Base-by-base conservation (phyloP, 2,888 invertebrate genomes). In the Linnaemya tessellans region DNA sequence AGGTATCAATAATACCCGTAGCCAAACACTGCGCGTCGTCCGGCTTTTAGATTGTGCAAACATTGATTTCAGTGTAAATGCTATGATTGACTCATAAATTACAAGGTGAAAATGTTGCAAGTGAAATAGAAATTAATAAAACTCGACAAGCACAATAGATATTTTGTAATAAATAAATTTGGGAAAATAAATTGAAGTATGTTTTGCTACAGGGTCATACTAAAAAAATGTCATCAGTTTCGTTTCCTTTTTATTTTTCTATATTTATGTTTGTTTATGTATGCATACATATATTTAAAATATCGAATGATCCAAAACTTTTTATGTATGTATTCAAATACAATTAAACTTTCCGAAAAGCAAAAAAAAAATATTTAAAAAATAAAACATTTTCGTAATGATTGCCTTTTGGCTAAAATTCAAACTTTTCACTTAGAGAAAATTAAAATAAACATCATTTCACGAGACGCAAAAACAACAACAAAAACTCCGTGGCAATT, bases 371-470 rank as follows among this genome's bases (percentile, higher is more conserved):
- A 1, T 41, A 60, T 22, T 30, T 30, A 71, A 81, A 71, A 81
- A 62, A 70, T n/a, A 22, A 22, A 64, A 56, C 60, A 54, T 80
- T 70, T 82, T 84, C 84, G 79, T 83, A 81, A 86, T 30, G 30
- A 30, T 86, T 87, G 83, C 84, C 74, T 56, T 74, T 83, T 84
- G 84, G 86, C 80, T 70, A 74, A 84, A 73, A 68, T 58, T 80
- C 86, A 84, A 86, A 86, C 62, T 78, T 58, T 84, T 65, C 25
- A 25, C 74, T 70, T 62, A 62, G 51, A 80, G 60, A 77, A 82
- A 80, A 43, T 62, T 73, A 74, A 74, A 83, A 84, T 73, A 80
- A 86, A 86, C 70, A 83, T 75, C 15, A 67, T 60, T 80, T 73
- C 35, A 51, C 62, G 60, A 71, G 64, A 60, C 56, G 58, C 20